phyloP scores from a whole-genome alignment of 2,113 vertebrate species.

The Amblyopsis rosae region DNA sequence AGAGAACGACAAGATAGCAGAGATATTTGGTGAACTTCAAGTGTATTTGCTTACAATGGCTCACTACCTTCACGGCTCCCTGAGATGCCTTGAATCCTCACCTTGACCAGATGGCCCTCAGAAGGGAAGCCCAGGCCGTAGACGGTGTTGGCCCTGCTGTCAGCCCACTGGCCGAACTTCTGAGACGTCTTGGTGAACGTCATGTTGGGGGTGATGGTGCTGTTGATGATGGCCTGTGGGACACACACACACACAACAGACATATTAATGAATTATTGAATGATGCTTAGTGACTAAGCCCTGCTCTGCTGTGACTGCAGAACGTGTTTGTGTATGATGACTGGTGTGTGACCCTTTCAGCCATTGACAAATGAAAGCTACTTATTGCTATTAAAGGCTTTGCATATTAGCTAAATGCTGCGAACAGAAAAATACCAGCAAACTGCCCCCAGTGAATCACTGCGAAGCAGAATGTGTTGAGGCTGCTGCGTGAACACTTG shows the following conservation, averaged over 20 bases:
- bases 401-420: too few species aligned
- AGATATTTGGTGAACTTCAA: too few species aligned
- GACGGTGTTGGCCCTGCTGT: constrained; percentile 97
- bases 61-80: too few species aligned
- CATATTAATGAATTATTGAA: not conserved
- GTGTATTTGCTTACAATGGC: too few species aligned
- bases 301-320: not conserved
- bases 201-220: constrained; percentile 99
- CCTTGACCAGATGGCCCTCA: constrained; percentile 93
- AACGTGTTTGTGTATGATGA: too few species aligned
- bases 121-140: constrained; percentile 99
- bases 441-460: too few species aligned
- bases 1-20: too few species aligned
- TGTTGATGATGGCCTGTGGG: constrained; percentile 97
- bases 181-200: constrained; percentile 99
- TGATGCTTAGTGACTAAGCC: not conserved
- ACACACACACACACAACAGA: constrained; percentile 30
- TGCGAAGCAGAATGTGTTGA: too few species aligned
- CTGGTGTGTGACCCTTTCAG: too few species aligned
- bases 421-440: not conserved
- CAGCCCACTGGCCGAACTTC: constrained; percentile 99
- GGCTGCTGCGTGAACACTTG: not conserved
- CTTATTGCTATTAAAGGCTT: too few species aligned
- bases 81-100: constrained; percentile 48
- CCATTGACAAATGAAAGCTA: too few species aligned